A percentile compares a stretch with the other conserved stretches of the same genome.
phyloP scores from a whole-genome alignment of 1,140 invertebrate genomes.

The Hylaeus anthracinus region DNA sequence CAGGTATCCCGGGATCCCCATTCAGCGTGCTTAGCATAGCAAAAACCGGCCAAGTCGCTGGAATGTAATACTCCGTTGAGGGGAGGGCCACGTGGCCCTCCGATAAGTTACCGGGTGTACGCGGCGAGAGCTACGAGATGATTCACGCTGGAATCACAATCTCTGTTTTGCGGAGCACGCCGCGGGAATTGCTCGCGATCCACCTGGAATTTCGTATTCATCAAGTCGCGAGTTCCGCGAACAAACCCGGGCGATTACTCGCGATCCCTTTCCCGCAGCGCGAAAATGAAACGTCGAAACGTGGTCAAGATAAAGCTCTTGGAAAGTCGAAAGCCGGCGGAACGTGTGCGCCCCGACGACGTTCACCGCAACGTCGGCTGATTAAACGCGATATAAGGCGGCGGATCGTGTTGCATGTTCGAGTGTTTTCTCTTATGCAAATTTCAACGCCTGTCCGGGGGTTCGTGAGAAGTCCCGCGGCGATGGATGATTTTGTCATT shows the following conservation, averaged over 20 bases:
- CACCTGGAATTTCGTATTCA: constrained; percentile 57
- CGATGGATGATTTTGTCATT: background rate
- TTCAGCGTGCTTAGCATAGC: constrained; percentile 21
- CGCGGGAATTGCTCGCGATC: constrained; percentile 56
- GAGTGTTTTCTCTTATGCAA: background rate
- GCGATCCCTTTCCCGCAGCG: background rate
- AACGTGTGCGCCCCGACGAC: background rate
- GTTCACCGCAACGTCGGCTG: background rate
- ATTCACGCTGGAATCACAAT: constrained; percentile 60
- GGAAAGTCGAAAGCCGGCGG: no score
- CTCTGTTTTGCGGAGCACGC: constrained; percentile 54
- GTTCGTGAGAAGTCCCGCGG: background rate
- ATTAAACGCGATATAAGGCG: constrained; percentile 21
- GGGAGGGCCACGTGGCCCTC: constrained; percentile 37
- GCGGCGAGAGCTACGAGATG: constrained; percentile 27
- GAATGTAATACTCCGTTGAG: constrained; percentile 47
- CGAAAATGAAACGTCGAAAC: constrained; percentile 27
- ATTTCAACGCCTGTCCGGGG: background rate
- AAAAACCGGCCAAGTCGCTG: constrained; percentile 48
- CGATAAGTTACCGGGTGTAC: constrained; percentile 50
- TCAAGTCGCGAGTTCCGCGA: constrained; percentile 49
- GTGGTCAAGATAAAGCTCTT: background rate
- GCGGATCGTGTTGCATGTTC: constrained; percentile 10
- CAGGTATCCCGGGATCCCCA: background rate
- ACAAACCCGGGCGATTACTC: constrained; percentile 12